phyloP scores from a whole-genome alignment of 2,888 invertebrate species.

The Perithous albicinctus region DNA sequence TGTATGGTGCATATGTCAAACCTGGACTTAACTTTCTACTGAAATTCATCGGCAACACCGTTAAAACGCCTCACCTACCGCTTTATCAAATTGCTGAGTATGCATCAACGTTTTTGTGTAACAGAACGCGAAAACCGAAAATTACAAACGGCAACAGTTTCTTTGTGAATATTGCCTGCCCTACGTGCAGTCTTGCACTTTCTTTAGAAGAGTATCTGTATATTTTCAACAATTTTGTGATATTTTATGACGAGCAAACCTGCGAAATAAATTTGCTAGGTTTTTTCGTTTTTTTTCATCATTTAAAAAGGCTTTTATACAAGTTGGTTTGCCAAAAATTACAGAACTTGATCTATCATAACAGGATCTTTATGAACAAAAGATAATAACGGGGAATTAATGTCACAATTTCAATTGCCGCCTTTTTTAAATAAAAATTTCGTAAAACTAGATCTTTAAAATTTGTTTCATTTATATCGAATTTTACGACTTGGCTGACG shows the following conservation, averaged over 20 bases:
- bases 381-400: too few species aligned
- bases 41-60: conserved; percentile 10
- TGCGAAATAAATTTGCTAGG: background rate
- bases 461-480: too few species aligned
- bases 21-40: background rate
- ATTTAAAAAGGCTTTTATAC: background rate
- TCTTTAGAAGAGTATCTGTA: background rate
- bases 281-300: background rate
- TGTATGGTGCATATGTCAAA: conserved; percentile 1
- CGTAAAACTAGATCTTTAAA: too few species aligned
- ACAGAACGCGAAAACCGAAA: background rate
- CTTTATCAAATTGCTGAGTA: background rate
- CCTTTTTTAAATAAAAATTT: too few species aligned
- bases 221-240: background rate
- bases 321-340: too few species aligned
- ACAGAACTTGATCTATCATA: too few species aligned
- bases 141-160: background rate
- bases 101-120: background rate
- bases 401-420: too few species aligned
- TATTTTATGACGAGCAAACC: background rate
- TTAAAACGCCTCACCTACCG: background rate
- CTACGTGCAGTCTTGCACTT: background rate
- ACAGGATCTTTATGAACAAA: too few species aligned
- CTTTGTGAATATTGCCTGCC: background rate
- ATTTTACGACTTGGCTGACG: too few species aligned